These are phyloP conservation scores for Malthinus flaveolus DNA, from an alignment of 2,888 invertebrate species.

Conservation along the genomic window DNA sequence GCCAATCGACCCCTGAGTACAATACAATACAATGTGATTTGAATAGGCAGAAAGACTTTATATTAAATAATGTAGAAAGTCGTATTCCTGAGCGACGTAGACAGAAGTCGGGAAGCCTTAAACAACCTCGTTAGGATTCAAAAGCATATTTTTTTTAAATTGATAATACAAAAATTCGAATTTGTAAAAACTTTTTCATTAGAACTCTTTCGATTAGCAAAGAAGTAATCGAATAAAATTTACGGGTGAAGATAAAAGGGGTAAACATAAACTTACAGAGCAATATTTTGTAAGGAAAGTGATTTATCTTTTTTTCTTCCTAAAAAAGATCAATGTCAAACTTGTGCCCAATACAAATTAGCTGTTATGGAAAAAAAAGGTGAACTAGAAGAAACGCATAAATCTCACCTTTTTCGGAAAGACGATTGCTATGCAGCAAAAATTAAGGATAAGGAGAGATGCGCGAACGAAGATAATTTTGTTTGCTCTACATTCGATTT, in stretches of 20 bases:
- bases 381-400: not conserved
- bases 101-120: conserved; percentile 10
- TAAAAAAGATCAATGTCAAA: too few relatives aligned
- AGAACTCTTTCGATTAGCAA: conserved; percentile 30
- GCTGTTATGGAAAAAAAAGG: not conserved
- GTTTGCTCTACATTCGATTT: conserved; percentile 18
- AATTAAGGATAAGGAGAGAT: conserved; percentile 9
- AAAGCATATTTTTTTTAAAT: conserved; percentile 19
- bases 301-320: too few relatives aligned
- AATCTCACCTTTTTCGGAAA: conserved; percentile 10
- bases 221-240: conserved; percentile 31
- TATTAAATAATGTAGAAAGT: conserved; percentile 22
- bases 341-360: too few relatives aligned
- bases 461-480: conserved; percentile 6
- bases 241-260: conserved; percentile 28
- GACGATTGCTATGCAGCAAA: conserved; percentile 14
- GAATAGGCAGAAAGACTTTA: conserved; percentile 20
- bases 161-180: conserved; percentile 12
- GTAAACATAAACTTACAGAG: too few relatives aligned
- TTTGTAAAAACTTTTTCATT: conserved; percentile 26
- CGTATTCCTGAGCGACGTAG: conserved; percentile 19
- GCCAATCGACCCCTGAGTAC: too few relatives aligned
- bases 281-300: too few relatives aligned
- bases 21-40: too few relatives aligned
- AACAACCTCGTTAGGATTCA: conserved; percentile 10